A percentile compares a stretch with the other conserved stretches of the same genome.
Evolutionary conservation across 2,113 vertebrate genomes (phyloP).

Genomic region (Aleadryas rufinucha): DNA sequence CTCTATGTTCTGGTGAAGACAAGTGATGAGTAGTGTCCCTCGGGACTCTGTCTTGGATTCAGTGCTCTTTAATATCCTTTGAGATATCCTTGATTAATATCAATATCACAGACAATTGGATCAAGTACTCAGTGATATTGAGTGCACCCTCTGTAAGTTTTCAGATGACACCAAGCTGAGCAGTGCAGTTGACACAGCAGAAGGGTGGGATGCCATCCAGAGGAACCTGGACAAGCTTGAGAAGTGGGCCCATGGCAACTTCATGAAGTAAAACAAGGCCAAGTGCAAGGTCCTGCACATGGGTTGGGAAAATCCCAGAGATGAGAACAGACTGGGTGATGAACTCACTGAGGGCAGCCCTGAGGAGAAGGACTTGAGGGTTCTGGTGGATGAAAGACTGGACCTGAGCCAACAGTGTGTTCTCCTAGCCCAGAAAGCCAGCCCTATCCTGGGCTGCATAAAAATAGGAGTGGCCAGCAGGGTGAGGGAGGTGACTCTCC

Average conservation of each 20-base stretch:
- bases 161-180: not conserved
- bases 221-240: not conserved
- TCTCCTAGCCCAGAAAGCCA: not conserved
- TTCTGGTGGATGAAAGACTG: not conserved
- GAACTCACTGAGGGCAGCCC: not conserved
- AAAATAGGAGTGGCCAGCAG: not conserved
- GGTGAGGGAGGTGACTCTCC: not conserved
- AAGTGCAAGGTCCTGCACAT: not conserved
- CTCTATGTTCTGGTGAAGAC: too few relatives aligned
- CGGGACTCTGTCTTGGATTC: fast-evolving
- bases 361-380: not conserved
- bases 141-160: not conserved
- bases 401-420: not conserved
- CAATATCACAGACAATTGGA: not conserved
- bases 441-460: fast-evolving
- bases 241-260: not conserved
- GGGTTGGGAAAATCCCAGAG: not conserved
- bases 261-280: not conserved
- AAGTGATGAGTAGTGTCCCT: not conserved
- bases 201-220: not conserved
- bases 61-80: not conserved
- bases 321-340: not conserved
- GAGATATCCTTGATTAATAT: not conserved
- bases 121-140: not conserved
- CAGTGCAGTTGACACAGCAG: not conserved